phyloP scores from a whole-genome alignment of 2,888 invertebrate genomes.

The Maniola hyperantus region DNA sequence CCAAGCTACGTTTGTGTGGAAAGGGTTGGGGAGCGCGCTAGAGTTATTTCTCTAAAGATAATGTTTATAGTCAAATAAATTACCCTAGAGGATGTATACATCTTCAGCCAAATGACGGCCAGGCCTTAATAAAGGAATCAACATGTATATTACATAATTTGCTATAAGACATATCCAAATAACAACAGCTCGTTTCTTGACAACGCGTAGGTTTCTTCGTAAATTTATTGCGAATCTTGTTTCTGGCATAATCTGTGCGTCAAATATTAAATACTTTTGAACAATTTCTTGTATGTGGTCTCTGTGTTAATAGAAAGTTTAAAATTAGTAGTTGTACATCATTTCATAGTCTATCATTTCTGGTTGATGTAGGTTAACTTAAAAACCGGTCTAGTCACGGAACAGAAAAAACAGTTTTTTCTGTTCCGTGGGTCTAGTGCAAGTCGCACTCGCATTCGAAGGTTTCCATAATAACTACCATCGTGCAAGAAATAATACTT shows the following conservation, averaged over 20 bases:
- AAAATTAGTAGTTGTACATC: slow-evolving; percentile 6
- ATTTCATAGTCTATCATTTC: not conserved
- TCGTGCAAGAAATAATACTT: too few relatives aligned
- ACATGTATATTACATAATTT: slow-evolving; percentile 50
- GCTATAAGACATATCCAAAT: slow-evolving; percentile 54
- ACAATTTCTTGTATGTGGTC: slow-evolving; percentile 47
- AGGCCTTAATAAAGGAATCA: slow-evolving; percentile 46
- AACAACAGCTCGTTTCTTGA: slow-evolving; percentile 54
- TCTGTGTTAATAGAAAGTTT: slow-evolving; percentile 41
- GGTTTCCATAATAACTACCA: too few relatives aligned
- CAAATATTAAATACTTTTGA: slow-evolving; percentile 44
- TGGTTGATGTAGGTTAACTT: too few relatives aligned
- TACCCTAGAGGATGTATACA: slow-evolving; percentile 49
- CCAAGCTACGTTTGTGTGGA: slow-evolving; percentile 32
- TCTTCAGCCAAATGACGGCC: slow-evolving; percentile 54
- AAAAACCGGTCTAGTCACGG: not conserved
- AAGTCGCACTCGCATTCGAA: too few relatives aligned
- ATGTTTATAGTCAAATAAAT: not conserved
- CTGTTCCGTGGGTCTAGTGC: not conserved
- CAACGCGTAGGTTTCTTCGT: slow-evolving; percentile 43
- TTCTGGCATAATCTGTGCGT: slow-evolving; percentile 43
- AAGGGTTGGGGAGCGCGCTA: too few relatives aligned
- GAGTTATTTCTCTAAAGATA: too few relatives aligned
- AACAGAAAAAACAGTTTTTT: too few relatives aligned
- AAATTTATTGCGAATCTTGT: slow-evolving; percentile 52